These are phyloP conservation scores for Grapholita molesta DNA, from an alignment of 1,140 invertebrate species.

Conservation along the genomic window DNA sequence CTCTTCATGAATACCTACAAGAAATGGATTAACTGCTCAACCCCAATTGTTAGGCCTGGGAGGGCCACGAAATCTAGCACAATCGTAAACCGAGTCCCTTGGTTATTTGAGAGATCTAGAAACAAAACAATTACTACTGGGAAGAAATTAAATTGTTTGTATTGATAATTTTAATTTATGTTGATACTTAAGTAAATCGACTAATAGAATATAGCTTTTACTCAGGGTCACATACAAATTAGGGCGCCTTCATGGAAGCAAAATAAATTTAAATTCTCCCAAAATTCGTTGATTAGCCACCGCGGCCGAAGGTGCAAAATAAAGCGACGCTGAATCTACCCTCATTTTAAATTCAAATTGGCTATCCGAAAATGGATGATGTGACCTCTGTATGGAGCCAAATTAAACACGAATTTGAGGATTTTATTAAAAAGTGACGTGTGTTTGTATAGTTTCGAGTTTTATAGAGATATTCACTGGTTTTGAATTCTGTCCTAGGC, in stretches of 20 bases:
- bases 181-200: no score
- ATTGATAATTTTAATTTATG: no score
- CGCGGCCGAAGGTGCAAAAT: conserved; percentile 5
- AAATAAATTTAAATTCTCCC: neutral
- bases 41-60: no score
- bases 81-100: no score
- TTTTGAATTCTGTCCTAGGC: neutral
- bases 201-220: neutral
- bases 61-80: no score
- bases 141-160: no score
- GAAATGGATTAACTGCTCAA: no score
- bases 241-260: neutral
- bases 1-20: no score
- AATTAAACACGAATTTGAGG: conserved; percentile 5
- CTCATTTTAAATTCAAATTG: conserved; percentile 15
- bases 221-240: neutral
- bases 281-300: neutral
- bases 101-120: no score
- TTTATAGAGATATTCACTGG: neutral
- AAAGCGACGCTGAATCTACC: conserved; percentile 2
- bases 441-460: neutral
- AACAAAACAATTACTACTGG: no score
- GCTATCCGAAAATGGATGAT: neutral
- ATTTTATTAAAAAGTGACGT: neutral
- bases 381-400: neutral